These are phyloP conservation scores for Prionailurus viverrinus DNA, from an alignment of 2,113 vertebrate genomes.

Conservation along the genomic window DNA sequence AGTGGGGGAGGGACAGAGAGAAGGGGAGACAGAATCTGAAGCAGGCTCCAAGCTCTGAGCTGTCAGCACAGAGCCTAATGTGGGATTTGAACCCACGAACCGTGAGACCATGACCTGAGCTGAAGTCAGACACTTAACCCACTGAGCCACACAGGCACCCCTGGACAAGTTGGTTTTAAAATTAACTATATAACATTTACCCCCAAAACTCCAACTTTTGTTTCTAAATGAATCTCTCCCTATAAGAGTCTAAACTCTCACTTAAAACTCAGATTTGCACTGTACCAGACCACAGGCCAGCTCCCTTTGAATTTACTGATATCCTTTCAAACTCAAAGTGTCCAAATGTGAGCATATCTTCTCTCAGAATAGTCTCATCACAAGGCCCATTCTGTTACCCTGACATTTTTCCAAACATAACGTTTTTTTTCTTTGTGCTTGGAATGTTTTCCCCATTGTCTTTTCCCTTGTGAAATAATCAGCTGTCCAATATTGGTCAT, in stretches of 20 bases:
- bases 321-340: neutral
- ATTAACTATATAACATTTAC: neutral
- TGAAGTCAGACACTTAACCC: too few species aligned
- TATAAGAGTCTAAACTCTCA: rapidly evolving
- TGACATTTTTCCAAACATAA: neutral
- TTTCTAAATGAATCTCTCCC: neutral
- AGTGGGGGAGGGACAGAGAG: too few species aligned
- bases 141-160: too few species aligned
- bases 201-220: rapidly evolving
- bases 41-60: too few species aligned
- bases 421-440: neutral
- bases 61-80: too few species aligned
- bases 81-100: too few species aligned
- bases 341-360: neutral
- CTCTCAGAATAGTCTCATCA: neutral
- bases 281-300: neutral
- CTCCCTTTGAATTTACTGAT: neutral
- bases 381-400: neutral
- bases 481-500: neutral
- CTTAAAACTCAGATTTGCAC: neutral
- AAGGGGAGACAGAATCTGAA: too few species aligned
- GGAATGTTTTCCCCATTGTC: neutral
- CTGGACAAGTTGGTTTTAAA: neutral
- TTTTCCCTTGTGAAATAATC: neutral
- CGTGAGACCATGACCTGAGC: too few species aligned